phyloP scores from a whole-genome alignment of 2,888 invertebrate genomes.

The Platerodrilus igneus region DNA sequence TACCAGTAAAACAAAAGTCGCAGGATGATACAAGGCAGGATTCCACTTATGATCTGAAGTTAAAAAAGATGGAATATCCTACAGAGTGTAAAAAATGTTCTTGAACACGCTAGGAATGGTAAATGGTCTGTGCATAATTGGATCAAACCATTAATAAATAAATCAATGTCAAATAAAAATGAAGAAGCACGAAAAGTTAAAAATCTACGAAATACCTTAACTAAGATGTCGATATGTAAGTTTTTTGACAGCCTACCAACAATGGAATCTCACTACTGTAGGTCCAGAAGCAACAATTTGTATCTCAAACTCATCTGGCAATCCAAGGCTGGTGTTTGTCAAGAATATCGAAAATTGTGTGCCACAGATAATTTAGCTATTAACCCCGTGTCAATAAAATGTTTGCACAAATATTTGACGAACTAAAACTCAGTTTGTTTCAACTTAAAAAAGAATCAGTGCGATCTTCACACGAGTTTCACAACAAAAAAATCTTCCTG shows the following conservation, averaged over 20 bases:
- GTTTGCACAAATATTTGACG: slow-evolving; percentile 16
- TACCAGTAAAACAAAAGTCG: slow-evolving; percentile 3
- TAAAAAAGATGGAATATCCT: slow-evolving; percentile 5
- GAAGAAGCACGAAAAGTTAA: slow-evolving; percentile 1
- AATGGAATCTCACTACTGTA: slow-evolving; percentile 3
- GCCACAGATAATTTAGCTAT: slow-evolving; percentile 1
- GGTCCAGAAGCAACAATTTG: slow-evolving; percentile 16
- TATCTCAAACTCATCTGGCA: slow-evolving; percentile 26
- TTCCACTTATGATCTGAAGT: slow-evolving; percentile 5
- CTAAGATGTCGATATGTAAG: too few relatives aligned
- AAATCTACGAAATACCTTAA: not conserved
- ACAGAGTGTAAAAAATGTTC: slow-evolving; percentile 7
- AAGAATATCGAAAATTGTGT: slow-evolving; percentile 15
- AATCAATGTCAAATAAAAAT: too few relatives aligned
- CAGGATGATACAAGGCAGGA: not conserved
- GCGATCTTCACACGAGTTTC: slow-evolving; percentile 15
- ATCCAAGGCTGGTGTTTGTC: slow-evolving; percentile 17
- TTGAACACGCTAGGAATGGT: slow-evolving; percentile 11
- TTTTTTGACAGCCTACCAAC: too few relatives aligned
- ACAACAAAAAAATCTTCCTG: slow-evolving; percentile 9
- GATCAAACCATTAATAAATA: slow-evolving; percentile 7
- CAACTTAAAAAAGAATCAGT: slow-evolving; percentile 28
- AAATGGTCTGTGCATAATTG: slow-evolving; percentile 12
- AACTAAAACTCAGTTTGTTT: slow-evolving; percentile 27
- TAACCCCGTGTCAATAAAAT: slow-evolving; percentile 5